Percentiles rank a stretch among this genome's conserved stretches.
Evolutionary conservation across 1,140 invertebrate genomes (phyloP).

Genomic region (Neodiprion virginianus): DNA sequence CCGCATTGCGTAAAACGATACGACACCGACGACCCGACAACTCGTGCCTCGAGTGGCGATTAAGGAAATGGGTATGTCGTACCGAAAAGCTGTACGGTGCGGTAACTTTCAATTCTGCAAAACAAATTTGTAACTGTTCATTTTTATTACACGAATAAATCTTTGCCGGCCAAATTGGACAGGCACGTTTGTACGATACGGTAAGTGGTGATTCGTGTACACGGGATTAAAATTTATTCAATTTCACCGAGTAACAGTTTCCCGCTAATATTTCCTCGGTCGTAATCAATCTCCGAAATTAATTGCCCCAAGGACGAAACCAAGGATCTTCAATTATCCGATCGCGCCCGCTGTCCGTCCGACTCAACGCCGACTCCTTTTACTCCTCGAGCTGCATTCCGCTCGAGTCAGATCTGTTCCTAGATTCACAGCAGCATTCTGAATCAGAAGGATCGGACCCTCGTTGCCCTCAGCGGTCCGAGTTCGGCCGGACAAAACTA

Average conservation of each 20-base stretch:
- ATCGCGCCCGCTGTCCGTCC: too few relatives aligned
- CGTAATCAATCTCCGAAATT: too few relatives aligned
- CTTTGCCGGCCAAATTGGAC: neutral
- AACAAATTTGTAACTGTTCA: neutral
- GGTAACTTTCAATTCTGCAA: neutral
- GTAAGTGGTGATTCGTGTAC: neutral
- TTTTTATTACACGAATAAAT: neutral
- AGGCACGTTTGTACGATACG: neutral
- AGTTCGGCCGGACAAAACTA: too few relatives aligned
- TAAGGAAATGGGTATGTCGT: neutral
- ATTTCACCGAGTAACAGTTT: neutral
- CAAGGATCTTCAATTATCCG: too few relatives aligned
- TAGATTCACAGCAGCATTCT: too few relatives aligned
- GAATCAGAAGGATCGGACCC: too few relatives aligned
- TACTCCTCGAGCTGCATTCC: too few relatives aligned
- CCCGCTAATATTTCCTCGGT: too few relatives aligned
- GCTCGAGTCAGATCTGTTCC: too few relatives aligned
- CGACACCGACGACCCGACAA: neutral
- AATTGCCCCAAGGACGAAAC: too few relatives aligned
- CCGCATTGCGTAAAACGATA: neutral
- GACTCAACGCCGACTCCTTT: too few relatives aligned
- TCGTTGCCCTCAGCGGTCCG: too few relatives aligned
- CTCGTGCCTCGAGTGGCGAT: neutral
- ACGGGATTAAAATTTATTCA: neutral
- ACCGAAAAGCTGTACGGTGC: neutral